These are phyloP conservation scores for Rotaria sp. DNA, from an alignment of 2,888 invertebrate genomes.

Conservation along the genomic window DNA sequence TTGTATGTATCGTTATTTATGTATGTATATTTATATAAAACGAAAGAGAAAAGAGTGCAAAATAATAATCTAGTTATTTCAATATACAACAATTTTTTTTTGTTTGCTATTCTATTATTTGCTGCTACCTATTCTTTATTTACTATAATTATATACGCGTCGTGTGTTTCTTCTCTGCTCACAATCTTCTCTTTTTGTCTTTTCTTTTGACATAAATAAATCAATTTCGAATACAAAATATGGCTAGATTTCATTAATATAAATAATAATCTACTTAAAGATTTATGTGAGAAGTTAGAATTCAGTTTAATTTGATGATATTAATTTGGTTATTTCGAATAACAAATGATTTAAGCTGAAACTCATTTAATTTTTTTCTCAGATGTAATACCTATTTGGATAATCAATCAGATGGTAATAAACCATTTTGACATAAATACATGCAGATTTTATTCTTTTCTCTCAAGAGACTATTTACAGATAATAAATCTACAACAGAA, in stretches of 20 bases:
- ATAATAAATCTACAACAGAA: background rate
- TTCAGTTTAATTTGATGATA: too few relatives aligned
- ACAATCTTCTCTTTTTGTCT: background rate
- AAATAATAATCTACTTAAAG: too few relatives aligned
- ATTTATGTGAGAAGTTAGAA: too few relatives aligned
- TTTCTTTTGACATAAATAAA: background rate
- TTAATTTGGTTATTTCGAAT: too few relatives aligned
- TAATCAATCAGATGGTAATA: background rate
- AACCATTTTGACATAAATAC: background rate
- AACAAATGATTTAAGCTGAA: too few relatives aligned
- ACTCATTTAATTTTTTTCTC: too few relatives aligned
- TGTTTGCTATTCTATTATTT: background rate
- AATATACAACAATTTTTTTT: background rate
- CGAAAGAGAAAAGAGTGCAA: background rate
- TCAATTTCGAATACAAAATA: background rate
- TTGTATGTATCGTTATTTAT: background rate
- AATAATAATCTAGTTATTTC: background rate
- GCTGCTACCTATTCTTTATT: background rate
- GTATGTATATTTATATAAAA: background rate
- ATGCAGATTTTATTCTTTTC: slow-evolving; percentile 3
- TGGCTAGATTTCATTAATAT: too few relatives aligned
- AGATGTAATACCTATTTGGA: background rate
- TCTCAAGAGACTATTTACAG: background rate
- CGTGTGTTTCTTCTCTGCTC: slow-evolving; percentile 3
- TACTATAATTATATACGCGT: background rate